Base-by-base conservation (phyloP, 2,113 vertebrate genomes). In the Cephalopholis sonnerati region DNA sequence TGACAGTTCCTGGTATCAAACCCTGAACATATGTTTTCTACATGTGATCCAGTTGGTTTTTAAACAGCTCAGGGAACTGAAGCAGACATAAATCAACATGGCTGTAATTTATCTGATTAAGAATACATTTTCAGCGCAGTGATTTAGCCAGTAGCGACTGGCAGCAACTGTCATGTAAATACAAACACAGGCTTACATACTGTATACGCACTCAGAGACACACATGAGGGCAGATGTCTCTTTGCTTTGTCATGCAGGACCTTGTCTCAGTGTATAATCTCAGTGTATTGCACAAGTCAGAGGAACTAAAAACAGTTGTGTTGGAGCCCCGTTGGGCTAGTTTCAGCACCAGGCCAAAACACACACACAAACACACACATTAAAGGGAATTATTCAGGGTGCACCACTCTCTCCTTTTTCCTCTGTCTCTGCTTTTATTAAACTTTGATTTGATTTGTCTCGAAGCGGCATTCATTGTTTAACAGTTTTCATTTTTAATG, bases 371-470 rank as follows among this genome's bases (percentile, higher is more conserved):
- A 48, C 53, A 67, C 44, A 73, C 61, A 65, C 51, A 58, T 93
- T 81, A 94, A 90, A 92, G 81, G 61, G 94, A 95, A 94, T 95
- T 90, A 95, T 95, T 94, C 84, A 93, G 82, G 66, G 58, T 25
- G 5, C 71, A 70, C 69, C 70, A 84, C 79, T 74, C 44, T 74
- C 22, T 74, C 20, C 29, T 59, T 70, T 48, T 5, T 32, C n/a
- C 73, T 58, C 48, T 27, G 63, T 58, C 63, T 25, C 20, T 71
- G 50, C 68, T 64, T 51, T 86, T 87, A 93, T 94, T 81, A 92
- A 93, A 91, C 78, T 93, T 95, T 93, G 82, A 94, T 95, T 89
- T 84, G 82, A 93, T 95, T 93, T 86, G 79, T 92, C 91, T 92
- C 75, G 46, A 57, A 88, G 93, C 86, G 39, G 11, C 87, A 82